Conservation (phyloP, 2,888 invertebrate genomes). For the Unio pictorum region DNA sequence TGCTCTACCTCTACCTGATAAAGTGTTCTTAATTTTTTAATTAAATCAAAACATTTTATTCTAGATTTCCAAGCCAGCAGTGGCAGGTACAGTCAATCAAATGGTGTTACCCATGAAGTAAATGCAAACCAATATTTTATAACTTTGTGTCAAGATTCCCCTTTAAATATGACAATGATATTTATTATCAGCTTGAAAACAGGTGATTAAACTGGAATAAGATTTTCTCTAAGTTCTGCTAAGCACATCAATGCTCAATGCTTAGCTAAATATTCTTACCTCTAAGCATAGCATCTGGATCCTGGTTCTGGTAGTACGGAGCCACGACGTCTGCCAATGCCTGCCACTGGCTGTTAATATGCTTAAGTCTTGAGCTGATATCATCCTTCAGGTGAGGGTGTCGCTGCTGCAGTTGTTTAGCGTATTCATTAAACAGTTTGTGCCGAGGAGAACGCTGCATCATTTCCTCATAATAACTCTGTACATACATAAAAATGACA, state of each 20-base stretch:
- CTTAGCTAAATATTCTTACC: slow-evolving; percentile 45
- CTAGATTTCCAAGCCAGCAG: too few relatives aligned
- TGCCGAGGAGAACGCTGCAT: slow-evolving; percentile 81
- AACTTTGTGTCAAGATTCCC: too few relatives aligned
- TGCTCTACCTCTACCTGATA: too few relatives aligned
- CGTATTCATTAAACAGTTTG: slow-evolving; percentile 85
- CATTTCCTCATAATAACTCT: slow-evolving; percentile 85
- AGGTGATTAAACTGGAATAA: background rate
- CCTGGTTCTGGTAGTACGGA: slow-evolving; percentile 69
- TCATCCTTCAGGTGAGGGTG: slow-evolving; percentile 79
- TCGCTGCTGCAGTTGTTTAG: slow-evolving; percentile 80
- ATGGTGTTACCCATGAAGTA: too few relatives aligned
- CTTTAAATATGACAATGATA: too few relatives aligned
- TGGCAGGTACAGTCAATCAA: too few relatives aligned
- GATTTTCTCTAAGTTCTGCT: background rate
- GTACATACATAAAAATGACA: slow-evolving; percentile 42
- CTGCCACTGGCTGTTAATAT: slow-evolving; percentile 86
- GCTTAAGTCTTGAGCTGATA: slow-evolving; percentile 82
- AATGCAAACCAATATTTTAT: too few relatives aligned
- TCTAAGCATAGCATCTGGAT: slow-evolving; percentile 60
- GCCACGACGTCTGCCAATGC: slow-evolving; percentile 81
- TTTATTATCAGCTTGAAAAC: too few relatives aligned
- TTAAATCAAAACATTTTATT: too few relatives aligned
- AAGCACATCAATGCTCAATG: background rate
- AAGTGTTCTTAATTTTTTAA: too few relatives aligned